phyloP scores from a whole-genome alignment of 1,140 invertebrate species.

The honey bee (Apis mellifera) region DNA sequence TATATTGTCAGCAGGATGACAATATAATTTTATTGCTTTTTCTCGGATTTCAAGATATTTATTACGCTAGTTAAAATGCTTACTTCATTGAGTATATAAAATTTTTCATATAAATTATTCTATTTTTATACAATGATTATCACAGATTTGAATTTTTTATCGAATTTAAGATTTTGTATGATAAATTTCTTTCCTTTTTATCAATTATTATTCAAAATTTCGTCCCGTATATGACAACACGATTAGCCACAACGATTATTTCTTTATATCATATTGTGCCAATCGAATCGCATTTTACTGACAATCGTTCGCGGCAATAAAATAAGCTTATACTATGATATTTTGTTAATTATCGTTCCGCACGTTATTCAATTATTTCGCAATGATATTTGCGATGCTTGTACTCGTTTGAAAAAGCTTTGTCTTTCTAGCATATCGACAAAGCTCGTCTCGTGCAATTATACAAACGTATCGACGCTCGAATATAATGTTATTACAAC shows the following conservation, averaged over 20 bases:
- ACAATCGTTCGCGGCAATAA: conserved; percentile 52
- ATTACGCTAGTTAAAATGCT: not conserved
- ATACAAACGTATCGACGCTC: conserved; percentile 20
- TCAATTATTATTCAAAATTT: not conserved
- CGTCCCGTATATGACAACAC: not conserved
- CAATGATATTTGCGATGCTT: conserved; percentile 26
- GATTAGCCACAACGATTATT: conserved; percentile 35
- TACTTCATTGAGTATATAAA: not conserved
- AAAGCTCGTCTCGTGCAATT: conserved; percentile 15
- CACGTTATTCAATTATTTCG: conserved; percentile 42
- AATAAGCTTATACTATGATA: conserved; percentile 10
- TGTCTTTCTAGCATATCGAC: not conserved
- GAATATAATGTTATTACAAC: not conserved
- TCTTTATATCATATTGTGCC: conserved; percentile 21
- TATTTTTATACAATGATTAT: not conserved
- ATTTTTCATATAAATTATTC: not conserved
- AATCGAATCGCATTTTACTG: conserved; percentile 23
- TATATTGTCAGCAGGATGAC: not conserved
- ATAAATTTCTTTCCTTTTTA: too few relatives aligned
- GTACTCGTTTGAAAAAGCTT: conserved; percentile 32
- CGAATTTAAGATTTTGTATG: not conserved
- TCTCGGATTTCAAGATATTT: not conserved
- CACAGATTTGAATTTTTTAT: not conserved
- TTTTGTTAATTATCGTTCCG: conserved; percentile 42
- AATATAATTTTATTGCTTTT: not conserved